Base-by-base conservation (phyloP, 92 coral and sea anemone genomes). In the Paramuricea clavata region DNA sequence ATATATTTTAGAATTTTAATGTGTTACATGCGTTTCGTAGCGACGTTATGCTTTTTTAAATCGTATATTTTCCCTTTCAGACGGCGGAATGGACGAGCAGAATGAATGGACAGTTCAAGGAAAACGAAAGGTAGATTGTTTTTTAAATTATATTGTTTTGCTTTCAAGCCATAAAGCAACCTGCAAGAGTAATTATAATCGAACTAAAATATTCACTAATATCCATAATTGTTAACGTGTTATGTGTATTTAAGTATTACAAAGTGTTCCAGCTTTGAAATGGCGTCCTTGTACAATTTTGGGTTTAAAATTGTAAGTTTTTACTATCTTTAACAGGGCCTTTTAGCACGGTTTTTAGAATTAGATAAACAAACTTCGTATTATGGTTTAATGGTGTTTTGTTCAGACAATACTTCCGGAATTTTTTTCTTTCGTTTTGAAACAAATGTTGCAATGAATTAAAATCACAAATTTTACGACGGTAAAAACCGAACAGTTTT, bases 41-140 rank as follows among this genome's bases (percentile, higher is more conserved):
- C 57, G 57, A 22, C 62, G 49, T n/a, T 72, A 21, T 26, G 78
- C 56, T 31, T 69, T 69, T 69, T 33, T 31, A 12, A 30, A 28
- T 23, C 17, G 15, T 32, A 22, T 26, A 54, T 78, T 54, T 12
- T 39, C 27, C 12, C 44, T n/a, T 65, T 11, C 21, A 78, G 83
- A 54, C 83, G 69, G 73, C 10, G 73, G 11, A 59, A 79, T 79
- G 84, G 73, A 79, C 5, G 54, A 22, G 1, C 72, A 59, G 21
- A 79, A 79, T 41, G 84, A 79, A 42, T 79, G 84, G 84, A 61
- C 13, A 52, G 84, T 79, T 61, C 84, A 79, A 33, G 84, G 84
- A 28, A 79, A 79, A 57, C 12, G 73, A 35, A 79, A 61, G 84
- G 84, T 79, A 34, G 26, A 49, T 21, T 28, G 7, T 54, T 0